Percentiles rank a stretch among this genome's conserved stretches.
Evolutionary conservation across 2,113 vertebrate genomes (phyloP).

Genomic region (Ailurus styani): DNA sequence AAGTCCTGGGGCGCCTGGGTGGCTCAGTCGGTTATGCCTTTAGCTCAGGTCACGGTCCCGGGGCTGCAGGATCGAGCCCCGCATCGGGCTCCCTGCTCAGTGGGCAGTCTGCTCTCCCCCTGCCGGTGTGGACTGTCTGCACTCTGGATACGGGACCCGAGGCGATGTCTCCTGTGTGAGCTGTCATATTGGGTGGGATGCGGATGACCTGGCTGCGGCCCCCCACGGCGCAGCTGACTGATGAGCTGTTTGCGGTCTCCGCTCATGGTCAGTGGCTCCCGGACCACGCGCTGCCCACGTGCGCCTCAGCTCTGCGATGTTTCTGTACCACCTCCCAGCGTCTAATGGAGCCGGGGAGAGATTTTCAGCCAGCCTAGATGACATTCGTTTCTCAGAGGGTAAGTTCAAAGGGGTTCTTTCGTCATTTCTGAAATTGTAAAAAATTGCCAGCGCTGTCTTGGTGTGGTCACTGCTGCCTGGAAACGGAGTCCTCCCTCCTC

Average conservation of each 20-base stretch:
- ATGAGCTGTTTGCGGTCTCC: accelerated
- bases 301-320: background rate
- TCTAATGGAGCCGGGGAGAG: background rate
- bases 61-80: background rate
- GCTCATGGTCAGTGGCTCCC: accelerated
- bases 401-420: background rate
- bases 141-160: background rate
- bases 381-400: background rate
- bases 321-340: background rate
- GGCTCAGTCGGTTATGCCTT: background rate
- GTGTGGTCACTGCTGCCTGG: background rate
- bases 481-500: background rate
- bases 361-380: background rate
- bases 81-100: too few species aligned
- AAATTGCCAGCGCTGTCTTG: background rate
- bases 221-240: accelerated
- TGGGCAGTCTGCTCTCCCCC: background rate
- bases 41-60: background rate
- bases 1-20: too few species aligned
- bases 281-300: background rate
- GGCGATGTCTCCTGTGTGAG: background rate
- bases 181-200: accelerated
- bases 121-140: too few species aligned
- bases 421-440: background rate
- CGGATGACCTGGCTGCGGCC: accelerated